Percentiles rank a stretch among this genome's conserved stretches.
These are phyloP conservation scores for Sthenelais limicola DNA, from an alignment of 2,888 invertebrate genomes.

Conservation along the genomic window DNA sequence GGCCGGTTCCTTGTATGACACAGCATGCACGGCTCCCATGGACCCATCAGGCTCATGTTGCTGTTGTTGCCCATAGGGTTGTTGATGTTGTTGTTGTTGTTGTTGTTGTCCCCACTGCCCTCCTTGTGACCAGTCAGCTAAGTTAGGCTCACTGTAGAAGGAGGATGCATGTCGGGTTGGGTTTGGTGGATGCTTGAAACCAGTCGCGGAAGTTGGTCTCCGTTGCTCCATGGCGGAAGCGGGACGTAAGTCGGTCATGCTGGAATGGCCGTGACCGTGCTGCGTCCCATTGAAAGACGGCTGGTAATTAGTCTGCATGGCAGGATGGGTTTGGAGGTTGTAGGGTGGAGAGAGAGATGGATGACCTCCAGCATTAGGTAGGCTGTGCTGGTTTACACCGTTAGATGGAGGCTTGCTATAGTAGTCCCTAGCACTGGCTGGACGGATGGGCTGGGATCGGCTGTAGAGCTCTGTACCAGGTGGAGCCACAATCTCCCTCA, in stretches of 20 bases:
- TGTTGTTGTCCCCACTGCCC: too few relatives aligned
- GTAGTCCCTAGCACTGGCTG: neutral
- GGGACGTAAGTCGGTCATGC: constrained; percentile 26
- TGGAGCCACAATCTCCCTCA: constrained; percentile 10
- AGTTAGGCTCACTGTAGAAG: constrained; percentile 25
- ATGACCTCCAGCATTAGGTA: neutral
- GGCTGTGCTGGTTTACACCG: too few relatives aligned
- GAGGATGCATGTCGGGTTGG: neutral
- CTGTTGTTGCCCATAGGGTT: too few relatives aligned
- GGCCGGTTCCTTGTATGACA: constrained; percentile 7
- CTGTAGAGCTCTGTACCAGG: neutral
- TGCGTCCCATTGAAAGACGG: too few relatives aligned
- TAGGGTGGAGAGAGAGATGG: neutral
- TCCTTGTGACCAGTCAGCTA: neutral
- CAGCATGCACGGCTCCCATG: neutral
- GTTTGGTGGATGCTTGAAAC: neutral
- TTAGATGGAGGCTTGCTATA: neutral
- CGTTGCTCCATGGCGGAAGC: too few relatives aligned
- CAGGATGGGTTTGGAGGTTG: constrained; percentile 10
- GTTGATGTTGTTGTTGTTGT: too few relatives aligned
- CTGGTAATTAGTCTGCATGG: too few relatives aligned
- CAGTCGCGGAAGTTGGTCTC: constrained; percentile 16
- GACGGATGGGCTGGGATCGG: neutral
- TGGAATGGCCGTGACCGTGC: constrained; percentile 2
- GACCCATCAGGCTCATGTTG: neutral